Evolutionary conservation across 2,113 vertebrate species (phyloP), one percentile per base, ranked within the genome.

Genomic region (Oreotragus oreotragus): DNA sequence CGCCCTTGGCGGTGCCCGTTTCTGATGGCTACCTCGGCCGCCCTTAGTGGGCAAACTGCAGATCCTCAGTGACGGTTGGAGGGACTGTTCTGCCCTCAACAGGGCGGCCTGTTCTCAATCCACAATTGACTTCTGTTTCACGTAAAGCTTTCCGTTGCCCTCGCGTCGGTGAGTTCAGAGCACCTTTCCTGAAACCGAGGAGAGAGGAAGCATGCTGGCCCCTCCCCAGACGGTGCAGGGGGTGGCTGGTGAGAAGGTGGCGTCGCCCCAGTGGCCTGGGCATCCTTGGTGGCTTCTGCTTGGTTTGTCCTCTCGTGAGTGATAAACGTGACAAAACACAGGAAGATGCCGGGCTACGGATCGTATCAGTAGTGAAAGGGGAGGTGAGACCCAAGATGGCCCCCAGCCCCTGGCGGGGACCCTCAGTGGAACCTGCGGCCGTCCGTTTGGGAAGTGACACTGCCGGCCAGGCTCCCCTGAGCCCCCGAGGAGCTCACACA

Each of bases 161-260:
- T 76, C 10, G 1, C 39, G 0, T 33, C 55, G 2, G 0, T 15
- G n/a, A 58, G 6, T 25, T 14, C 70, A 39, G 58, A 6, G 4
- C 15, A 43, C 1, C 17, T 66, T 70, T 13, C 36, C 13, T 15
- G 49, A 39, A 57, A 30, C 73, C 1, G 57, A 14, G 28, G 0
- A 0, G 15, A 0, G 0, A 3, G 60, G 58, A 70, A 28, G 43
- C 23, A 0, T 19, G 57, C 19, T 27, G 2, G 45, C 13, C 13
- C 4, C 36, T 58, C 12, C 0, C 39, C 7, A 2, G 49, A 16
- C 2, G 2, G 86, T 2, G 23, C 7, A 16, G 25, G 43, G 53
- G 2, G 49, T 51, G 12, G 33, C 33, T 14, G 33, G 33, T 53
- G 49, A 51, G 21, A n/a, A n/a, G n/a, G 49, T 9, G 80, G 3